These are phyloP conservation scores for Equus quagga DNA, from an alignment of 2,113 vertebrate species.

Conservation along the genomic window DNA sequence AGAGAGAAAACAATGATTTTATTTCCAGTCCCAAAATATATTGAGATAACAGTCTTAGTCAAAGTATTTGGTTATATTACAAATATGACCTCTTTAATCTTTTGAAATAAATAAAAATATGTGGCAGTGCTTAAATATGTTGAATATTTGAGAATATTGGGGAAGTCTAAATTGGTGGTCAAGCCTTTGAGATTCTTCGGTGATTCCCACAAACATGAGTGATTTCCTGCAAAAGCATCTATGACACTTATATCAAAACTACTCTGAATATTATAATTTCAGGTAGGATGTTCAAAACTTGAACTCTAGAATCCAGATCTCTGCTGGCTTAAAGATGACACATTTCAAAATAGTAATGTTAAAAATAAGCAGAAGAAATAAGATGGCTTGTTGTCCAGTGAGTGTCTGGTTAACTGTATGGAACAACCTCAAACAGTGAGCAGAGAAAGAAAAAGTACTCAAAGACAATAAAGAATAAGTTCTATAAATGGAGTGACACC, in stretches of 20 bases:
- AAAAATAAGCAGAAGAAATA: background rate
- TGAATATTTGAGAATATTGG: background rate
- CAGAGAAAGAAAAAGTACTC: background rate
- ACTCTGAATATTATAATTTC: background rate
- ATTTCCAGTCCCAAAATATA: background rate
- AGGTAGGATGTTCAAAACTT: background rate
- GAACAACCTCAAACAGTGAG: background rate
- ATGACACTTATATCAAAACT: background rate
- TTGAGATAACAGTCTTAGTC: background rate
- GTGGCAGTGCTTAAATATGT: background rate
- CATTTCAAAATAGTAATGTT: background rate
- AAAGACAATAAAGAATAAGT: background rate
- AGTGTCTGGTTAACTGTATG: background rate
- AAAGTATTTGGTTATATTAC: background rate
- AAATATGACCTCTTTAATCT: background rate
- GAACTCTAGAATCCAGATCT: background rate
- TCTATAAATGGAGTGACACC: background rate
- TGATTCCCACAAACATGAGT: background rate
- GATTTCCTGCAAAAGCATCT: background rate
- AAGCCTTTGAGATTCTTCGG: background rate
- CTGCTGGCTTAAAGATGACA: background rate
- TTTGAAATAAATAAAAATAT: background rate
- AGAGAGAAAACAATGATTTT: background rate
- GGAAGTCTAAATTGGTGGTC: background rate
- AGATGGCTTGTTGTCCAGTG: background rate